Conservation (phyloP, 2,888 invertebrate species). For the Caenorhabditis imperialis region DNA sequence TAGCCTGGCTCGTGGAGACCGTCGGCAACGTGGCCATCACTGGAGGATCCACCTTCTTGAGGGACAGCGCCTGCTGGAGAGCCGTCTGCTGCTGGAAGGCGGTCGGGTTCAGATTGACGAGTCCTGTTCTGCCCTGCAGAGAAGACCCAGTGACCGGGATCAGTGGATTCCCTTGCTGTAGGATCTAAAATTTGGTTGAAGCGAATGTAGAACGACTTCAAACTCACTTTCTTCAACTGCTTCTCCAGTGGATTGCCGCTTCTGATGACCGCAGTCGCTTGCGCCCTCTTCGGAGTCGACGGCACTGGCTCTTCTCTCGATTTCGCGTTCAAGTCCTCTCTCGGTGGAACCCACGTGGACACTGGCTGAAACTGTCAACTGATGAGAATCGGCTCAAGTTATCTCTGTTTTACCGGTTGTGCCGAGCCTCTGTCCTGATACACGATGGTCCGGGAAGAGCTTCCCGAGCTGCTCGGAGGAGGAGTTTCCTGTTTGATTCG, state of each 20-base stretch:
- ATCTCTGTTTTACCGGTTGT: neutral
- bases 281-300: slow-evolving; percentile 21
- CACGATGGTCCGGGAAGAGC: no score
- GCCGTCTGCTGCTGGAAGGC: slow-evolving; percentile 10
- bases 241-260: slow-evolving; percentile 33
- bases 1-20: slow-evolving; percentile 4
- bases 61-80: slow-evolving; percentile 27
- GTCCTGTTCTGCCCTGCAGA: neutral
- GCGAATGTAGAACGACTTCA: neutral
- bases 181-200: slow-evolving; percentile 8
- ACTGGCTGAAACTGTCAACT: slow-evolving; percentile 51
- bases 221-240: slow-evolving; percentile 33
- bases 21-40: slow-evolving; percentile 17
- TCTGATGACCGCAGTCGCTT: slow-evolving; percentile 44
- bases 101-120: slow-evolving; percentile 8
- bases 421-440: no score
- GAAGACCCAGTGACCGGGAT: neutral
- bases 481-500: no score
- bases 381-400: neutral
- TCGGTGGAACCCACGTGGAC: slow-evolving; percentile 55
- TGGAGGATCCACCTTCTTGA: slow-evolving; percentile 20
- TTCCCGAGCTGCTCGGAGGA: no score
- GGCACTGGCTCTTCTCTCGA: slow-evolving; percentile 16
- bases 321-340: slow-evolving; percentile 39
- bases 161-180: slow-evolving; percentile 14